phyloP scores from a whole-genome alignment of 1,140 invertebrate species.

The Ditylenchus dipsaci region DNA sequence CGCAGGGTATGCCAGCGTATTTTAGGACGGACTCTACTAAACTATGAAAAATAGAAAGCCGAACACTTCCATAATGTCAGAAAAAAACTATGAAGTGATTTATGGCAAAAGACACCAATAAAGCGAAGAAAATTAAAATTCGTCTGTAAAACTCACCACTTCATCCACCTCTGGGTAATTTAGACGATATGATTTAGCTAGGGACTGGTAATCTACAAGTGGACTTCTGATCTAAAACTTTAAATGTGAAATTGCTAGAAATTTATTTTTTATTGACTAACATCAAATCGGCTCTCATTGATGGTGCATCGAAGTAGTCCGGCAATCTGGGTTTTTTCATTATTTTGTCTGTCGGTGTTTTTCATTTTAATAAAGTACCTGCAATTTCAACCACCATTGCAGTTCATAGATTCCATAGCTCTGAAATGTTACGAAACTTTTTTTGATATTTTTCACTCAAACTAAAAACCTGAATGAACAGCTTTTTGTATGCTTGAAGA shows the following conservation, averaged over 20 bases:
- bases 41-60: no score
- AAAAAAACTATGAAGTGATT: no score
- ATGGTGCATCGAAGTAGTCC: slow-evolving; percentile 38
- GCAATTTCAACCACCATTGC: slow-evolving; percentile 40
- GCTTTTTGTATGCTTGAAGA: slow-evolving; percentile 29
- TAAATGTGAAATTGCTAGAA: background rate
- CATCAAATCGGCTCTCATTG: background rate
- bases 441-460: slow-evolving; percentile 21
- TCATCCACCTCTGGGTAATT: slow-evolving; percentile 23
- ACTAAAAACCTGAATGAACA: slow-evolving; percentile 35
- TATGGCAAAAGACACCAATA: no score
- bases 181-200: slow-evolving; percentile 12
- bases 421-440: slow-evolving; percentile 24
- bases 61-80: no score
- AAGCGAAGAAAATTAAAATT: no score
- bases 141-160: slow-evolving; percentile 23
- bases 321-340: slow-evolving; percentile 26
- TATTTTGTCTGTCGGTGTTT: no score
- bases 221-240: slow-evolving; percentile 11
- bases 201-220: slow-evolving; percentile 3
- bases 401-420: slow-evolving; percentile 39
- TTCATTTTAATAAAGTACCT: background rate
- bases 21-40: no score
- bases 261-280: background rate
- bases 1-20: no score